These are phyloP conservation scores for Sorex fumeus DNA, from an alignment of 2,113 vertebrate species.

Conservation along the genomic window DNA sequence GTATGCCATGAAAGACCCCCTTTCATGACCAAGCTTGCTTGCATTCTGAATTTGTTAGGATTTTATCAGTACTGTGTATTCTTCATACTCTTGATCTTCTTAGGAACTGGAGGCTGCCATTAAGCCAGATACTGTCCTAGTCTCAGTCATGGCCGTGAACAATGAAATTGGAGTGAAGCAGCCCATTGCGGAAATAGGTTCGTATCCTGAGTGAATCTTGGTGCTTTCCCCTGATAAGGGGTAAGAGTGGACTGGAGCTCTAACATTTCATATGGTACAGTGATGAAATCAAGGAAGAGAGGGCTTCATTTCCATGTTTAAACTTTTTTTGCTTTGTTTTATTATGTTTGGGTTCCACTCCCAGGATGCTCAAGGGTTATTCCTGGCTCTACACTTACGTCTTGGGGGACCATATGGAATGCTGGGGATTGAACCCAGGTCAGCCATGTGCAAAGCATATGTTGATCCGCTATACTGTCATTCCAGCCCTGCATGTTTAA, in stretches of 20 bases:
- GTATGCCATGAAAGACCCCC: not conserved
- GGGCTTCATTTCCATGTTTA: not conserved
- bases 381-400: too few relatives aligned
- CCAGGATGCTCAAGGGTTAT: too few relatives aligned
- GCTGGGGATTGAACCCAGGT: too few relatives aligned
- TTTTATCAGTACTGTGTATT: not conserved
- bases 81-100: slow-evolving; percentile 61
- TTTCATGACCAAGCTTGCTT: slow-evolving; percentile 30
- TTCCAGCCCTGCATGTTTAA: too few relatives aligned
- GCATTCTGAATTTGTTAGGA: slow-evolving; percentile 37
- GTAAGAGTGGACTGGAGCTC: not conserved
- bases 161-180: slow-evolving; percentile 98
- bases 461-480: too few relatives aligned
- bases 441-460: too few relatives aligned
- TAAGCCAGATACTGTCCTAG: slow-evolving; percentile 94
- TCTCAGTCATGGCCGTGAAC: slow-evolving; percentile 97
- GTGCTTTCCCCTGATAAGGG: not conserved
- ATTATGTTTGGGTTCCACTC: not conserved
- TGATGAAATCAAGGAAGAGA: slow-evolving; percentile 22
- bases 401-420: too few relatives aligned
- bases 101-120: slow-evolving; percentile 94
- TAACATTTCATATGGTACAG: not conserved
- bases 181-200: slow-evolving; percentile 95
- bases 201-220: slow-evolving; percentile 65
- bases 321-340: not conserved